Conservation (phyloP, 1,140 invertebrate genomes). For the Apis laboriosa region DNA sequence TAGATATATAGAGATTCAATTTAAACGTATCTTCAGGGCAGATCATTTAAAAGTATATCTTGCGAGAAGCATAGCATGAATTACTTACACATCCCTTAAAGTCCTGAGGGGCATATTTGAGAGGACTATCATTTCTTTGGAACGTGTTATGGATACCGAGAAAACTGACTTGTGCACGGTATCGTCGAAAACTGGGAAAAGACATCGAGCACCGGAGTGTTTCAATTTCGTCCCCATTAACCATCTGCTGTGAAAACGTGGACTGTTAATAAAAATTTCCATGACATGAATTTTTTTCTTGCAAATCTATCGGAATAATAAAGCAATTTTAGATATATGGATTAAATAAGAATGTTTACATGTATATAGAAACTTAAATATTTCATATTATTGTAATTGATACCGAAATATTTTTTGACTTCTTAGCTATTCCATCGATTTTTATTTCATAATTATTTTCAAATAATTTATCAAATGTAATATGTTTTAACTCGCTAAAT, state of each 20-base stretch:
- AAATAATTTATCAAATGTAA: too few species aligned
- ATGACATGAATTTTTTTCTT: too few species aligned
- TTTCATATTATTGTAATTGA: too few species aligned
- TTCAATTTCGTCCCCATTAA: constrained; percentile 84
- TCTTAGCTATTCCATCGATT: too few species aligned
- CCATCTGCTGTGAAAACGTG: constrained; percentile 76
- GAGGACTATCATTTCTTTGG: constrained; percentile 67
- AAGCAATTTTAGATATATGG: too few species aligned
- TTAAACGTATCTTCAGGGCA: not conserved
- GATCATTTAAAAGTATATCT: not conserved
- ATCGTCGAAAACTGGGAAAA: constrained; percentile 89
- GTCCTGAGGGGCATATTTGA: constrained; percentile 76
- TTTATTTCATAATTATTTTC: too few species aligned
- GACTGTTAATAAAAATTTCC: not conserved
- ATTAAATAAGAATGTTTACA: too few species aligned
- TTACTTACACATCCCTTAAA: constrained; percentile 66
- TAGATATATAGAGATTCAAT: not conserved
- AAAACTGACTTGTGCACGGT: constrained; percentile 83
- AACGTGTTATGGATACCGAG: constrained; percentile 74
- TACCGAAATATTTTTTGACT: too few species aligned
- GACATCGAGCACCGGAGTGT: constrained; percentile 83
- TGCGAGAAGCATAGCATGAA: not conserved
- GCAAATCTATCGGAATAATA: too few species aligned
- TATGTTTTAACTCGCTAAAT: too few species aligned
- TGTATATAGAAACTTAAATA: too few species aligned